Base-by-base conservation (phyloP, 2,888 invertebrate species). In the Meghimatium bilineatum region DNA sequence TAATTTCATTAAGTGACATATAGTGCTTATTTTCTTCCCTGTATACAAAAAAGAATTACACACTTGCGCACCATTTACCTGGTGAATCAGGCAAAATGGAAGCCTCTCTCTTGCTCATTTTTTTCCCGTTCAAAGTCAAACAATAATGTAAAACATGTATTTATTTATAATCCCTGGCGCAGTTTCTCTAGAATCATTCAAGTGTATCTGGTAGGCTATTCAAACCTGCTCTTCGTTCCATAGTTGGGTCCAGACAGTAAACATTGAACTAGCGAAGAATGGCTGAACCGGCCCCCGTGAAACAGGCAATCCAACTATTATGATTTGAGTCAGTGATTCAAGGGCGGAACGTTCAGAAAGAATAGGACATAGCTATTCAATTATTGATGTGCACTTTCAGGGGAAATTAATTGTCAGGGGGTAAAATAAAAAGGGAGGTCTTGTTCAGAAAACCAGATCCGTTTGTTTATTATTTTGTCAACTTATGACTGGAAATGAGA, bases 311-410 rank as follows among this genome's bases (percentile, higher is more conserved):
- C 23, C 52, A 56, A 80, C 49, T 32, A 36, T 78, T 78, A 63
- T 78, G 63, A 67, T 78, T 67, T 44, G 8, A 44, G 67, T 67
- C 38, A 29, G 26, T 32, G 66, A 38, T 66, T 63, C 29, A 44
- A 78, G 29, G 6, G 76, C 34, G 20, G 44, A 38, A 32, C 29
- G 29, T 29, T 29, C 60, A 74, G 38, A 72, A 63, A 60, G n/a
- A 32, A 26, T 29, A 32, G n/a, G 34, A 44, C 44, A 74, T 23
- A 69, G 44, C 74, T 63, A 20, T 38, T 82, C 72, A 75, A 81
- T 82, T 75, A 82, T 82, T 82, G 82, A 82, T 82, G 82, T 26
- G 66, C 82, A 76, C 56, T 82, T 82, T 49, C 49, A 76, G 75
- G 52, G 67, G n/a, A 60, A 82, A 75, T 76, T 52, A 76, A 75